phyloP scores from a whole-genome alignment of 2,888 invertebrate genomes.

The Plagodis dolabraria region DNA sequence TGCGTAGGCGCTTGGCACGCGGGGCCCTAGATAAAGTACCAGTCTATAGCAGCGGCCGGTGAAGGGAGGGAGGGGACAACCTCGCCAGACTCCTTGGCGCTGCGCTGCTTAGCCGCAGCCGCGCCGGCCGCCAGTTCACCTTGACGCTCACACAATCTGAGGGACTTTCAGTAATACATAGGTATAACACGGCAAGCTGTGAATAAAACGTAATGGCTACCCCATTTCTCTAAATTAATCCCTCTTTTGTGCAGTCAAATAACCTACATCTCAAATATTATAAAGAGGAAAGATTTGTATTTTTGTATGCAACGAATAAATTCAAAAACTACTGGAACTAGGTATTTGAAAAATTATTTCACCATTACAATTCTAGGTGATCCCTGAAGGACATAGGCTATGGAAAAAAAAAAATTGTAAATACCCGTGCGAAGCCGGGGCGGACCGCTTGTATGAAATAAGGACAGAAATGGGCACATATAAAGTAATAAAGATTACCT shows the following conservation, averaged over 20 bases:
- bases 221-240: constrained; percentile 12
- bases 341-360: no score
- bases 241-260: constrained; percentile 2
- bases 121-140: constrained; percentile 53
- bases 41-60: constrained; percentile 28
- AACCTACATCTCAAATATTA: no score
- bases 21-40: constrained; percentile 11
- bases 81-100: constrained; percentile 73
- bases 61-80: constrained; percentile 36
- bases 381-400: no score
- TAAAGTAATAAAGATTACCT: no score
- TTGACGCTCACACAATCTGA: constrained; percentile 62
- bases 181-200: not conserved
- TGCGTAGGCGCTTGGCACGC: constrained; percentile 62
- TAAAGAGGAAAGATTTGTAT: no score
- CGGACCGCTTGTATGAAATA: no score
- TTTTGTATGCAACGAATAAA: no score
- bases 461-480: no score
- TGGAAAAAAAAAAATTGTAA: no score
- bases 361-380: no score
- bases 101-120: constrained; percentile 59
- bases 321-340: no score
- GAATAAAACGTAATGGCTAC: constrained; percentile 1
- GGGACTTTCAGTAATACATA: constrained; percentile 35
- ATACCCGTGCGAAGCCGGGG: no score